Conservation (phyloP, 2,113 vertebrate species). For the Gallinago jamesoni region DNA sequence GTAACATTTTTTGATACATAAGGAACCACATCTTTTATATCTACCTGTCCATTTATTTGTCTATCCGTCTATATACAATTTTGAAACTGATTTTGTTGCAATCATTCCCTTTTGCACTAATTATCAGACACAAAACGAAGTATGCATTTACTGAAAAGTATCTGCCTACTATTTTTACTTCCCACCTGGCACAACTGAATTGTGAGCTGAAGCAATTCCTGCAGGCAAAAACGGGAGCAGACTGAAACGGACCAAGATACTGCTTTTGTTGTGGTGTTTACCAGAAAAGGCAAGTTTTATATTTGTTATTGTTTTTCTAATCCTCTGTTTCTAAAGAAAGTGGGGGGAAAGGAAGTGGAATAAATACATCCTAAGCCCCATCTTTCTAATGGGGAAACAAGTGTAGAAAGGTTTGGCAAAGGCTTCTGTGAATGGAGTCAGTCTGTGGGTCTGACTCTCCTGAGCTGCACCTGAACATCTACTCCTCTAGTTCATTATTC, state of each 20-base stretch:
- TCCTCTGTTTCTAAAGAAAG: background rate
- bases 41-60: background rate
- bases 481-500: background rate
- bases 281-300: background rate
- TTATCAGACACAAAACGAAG: background rate
- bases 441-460: background rate
- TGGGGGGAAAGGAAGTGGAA: background rate
- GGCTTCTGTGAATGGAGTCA: background rate
- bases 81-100: background rate
- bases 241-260: background rate
- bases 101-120: background rate
- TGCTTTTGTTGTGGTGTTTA: background rate
- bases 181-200: background rate
- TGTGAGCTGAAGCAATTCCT: background rate
- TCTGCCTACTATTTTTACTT: background rate
- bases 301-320: background rate
- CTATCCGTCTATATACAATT: background rate
- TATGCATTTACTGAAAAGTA: background rate
- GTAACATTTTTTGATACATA: background rate
- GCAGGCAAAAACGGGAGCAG: background rate
- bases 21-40: background rate
- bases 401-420: background rate
- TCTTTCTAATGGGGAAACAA: background rate
- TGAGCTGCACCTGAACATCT: background rate
- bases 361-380: background rate